Evolutionary conservation across 92 coral and sea anemone species (phyloP).

Genomic region (Diadumene lineata): DNA sequence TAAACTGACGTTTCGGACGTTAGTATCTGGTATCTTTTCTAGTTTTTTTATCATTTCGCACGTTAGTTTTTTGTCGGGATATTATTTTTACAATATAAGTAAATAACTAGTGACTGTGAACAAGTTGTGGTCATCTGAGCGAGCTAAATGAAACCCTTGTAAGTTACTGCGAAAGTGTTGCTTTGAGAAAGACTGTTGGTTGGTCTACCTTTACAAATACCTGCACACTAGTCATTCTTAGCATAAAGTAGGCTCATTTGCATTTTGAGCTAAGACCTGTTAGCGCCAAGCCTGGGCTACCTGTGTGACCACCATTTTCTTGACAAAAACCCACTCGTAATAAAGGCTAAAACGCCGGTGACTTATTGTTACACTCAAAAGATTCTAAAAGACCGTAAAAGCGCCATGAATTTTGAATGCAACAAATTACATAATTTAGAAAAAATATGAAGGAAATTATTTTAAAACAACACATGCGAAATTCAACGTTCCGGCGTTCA

Average conservation of each 20-base stretch:
- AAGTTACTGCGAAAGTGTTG: too few species aligned
- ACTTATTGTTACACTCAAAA: not conserved
- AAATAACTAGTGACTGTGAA: too few species aligned
- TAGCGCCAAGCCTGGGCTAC: not conserved
- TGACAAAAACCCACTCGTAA: not conserved
- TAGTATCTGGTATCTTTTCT: too few species aligned
- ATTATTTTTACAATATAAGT: too few species aligned
- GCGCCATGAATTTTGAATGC: not conserved
- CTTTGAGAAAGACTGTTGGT: too few species aligned
- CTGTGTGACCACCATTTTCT: constrained; percentile 9
- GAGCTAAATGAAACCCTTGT: too few species aligned
- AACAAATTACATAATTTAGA: not conserved
- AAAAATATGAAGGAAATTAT: not conserved
- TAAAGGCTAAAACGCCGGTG: not conserved
- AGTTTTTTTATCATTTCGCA: not conserved
- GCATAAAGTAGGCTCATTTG: not conserved
- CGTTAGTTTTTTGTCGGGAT: not conserved
- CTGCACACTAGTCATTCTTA: too few species aligned
- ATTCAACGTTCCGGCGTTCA: too few species aligned
- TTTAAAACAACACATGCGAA: too few species aligned
- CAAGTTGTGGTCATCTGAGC: too few species aligned
- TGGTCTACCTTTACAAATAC: too few species aligned
- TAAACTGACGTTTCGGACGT: not conserved
- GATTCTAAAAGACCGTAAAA: not conserved
- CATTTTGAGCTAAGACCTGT: not conserved